These are phyloP conservation scores for Pogona vitticeps DNA, from an alignment of 2,113 vertebrate species.

Conservation along the genomic window DNA sequence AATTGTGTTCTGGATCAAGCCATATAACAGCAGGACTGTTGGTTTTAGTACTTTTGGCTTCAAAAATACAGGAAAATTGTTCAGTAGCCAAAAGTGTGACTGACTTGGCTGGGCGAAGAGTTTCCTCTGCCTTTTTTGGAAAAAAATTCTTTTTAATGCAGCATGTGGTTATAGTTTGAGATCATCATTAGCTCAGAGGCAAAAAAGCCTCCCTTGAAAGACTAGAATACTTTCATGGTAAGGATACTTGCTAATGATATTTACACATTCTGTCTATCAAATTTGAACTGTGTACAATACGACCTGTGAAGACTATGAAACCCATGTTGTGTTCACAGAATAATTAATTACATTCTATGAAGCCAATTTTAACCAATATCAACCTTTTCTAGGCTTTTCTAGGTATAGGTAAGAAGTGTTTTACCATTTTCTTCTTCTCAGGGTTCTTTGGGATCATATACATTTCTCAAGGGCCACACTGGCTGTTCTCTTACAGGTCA, in stretches of 20 bases:
- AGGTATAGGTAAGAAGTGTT: no score
- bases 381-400: no score
- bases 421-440: no score
- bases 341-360: no score
- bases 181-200: constrained; percentile 35
- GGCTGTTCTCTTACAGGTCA: no score
- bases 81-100: constrained; percentile 54
- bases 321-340: no score
- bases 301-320: no score
- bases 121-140: constrained; percentile 39
- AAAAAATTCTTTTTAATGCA: not conserved
- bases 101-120: constrained; percentile 33
- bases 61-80: constrained; percentile 45
- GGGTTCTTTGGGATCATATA: no score
- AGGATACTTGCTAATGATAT: constrained; percentile 13
- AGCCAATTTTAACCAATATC: no score
- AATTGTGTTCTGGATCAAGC: constrained; percentile 17
- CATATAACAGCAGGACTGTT: constrained; percentile 9
- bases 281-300: no score
- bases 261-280: not conserved
- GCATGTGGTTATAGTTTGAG: constrained; percentile 42
- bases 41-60: constrained; percentile 36
- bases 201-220: constrained; percentile 44
- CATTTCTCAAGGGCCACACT: no score
- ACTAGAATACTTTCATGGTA: constrained; percentile 31